Evolutionary conservation across 1,140 invertebrate species (phyloP).

Genomic region (Thaumetopoea pityocampa): DNA sequence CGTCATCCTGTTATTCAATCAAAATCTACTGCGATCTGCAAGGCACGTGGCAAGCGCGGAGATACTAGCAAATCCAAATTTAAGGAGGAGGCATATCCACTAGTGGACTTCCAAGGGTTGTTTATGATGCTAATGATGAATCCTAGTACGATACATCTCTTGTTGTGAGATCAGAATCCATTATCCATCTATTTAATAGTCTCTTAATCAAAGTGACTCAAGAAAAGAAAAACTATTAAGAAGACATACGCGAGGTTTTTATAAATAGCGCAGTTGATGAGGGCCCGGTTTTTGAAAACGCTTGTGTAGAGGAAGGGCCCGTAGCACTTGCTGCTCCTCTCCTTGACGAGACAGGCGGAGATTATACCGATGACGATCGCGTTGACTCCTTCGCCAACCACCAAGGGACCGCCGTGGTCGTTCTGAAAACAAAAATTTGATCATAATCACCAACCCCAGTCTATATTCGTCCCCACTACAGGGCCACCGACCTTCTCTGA

Average conservation of each 20-base stretch:
- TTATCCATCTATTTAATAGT: constrained; percentile 28
- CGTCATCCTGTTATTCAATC: too few relatives aligned
- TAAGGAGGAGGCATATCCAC: too few relatives aligned
- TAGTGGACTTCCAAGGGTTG: too few relatives aligned
- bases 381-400: constrained; percentile 30
- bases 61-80: too few relatives aligned
- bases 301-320: constrained; percentile 49
- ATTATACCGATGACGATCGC: constrained; percentile 40
- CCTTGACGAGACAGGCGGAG: constrained; percentile 42
- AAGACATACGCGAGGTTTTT: constrained; percentile 37
- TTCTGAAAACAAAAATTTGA: too few relatives aligned
- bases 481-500: too few relatives aligned
- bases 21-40: too few relatives aligned
- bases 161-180: constrained; percentile 28
- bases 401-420: constrained; percentile 46
- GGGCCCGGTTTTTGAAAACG: constrained; percentile 35
- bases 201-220: constrained; percentile 24
- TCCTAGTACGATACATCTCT: too few relatives aligned
- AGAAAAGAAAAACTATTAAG: neutral
- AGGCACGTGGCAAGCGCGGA: too few relatives aligned
- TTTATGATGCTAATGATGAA: too few relatives aligned
- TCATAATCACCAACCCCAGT: too few relatives aligned
- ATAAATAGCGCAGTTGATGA: constrained; percentile 46
- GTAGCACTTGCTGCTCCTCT: constrained; percentile 38
- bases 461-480: too few relatives aligned